phyloP scores from a whole-genome alignment of 1,140 invertebrate genomes.

The Drosophila equinoxialis region DNA sequence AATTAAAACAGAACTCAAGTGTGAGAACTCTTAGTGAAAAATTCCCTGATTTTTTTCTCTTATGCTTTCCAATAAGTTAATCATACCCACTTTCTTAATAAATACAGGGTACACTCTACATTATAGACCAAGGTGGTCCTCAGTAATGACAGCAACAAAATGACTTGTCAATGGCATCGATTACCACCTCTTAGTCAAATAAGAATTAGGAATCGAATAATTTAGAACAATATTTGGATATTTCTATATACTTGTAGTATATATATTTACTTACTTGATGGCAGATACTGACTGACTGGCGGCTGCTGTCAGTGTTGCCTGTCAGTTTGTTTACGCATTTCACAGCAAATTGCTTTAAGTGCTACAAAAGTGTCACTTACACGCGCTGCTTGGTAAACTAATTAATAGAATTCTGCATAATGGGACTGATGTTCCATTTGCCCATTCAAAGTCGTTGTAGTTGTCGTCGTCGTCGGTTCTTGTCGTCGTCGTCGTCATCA shows the following conservation, averaged over 20 bases:
- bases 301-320: constrained; percentile 48
- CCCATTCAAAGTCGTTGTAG: not conserved
- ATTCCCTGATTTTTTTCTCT: too few relatives aligned
- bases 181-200: constrained; percentile 43
- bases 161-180: constrained; percentile 62
- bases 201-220: not conserved
- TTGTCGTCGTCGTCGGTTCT: not conserved
- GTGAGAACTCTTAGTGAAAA: too few relatives aligned
- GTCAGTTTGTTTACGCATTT: constrained; percentile 67
- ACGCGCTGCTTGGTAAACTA: constrained; percentile 49
- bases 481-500: constrained; percentile 3
- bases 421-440: constrained; percentile 18
- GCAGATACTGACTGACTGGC: constrained; percentile 4
- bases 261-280: constrained; percentile 16
- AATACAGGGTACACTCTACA: not conserved
- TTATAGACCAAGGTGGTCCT: constrained; percentile 45
- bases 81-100: not conserved
- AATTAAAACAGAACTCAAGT: too few relatives aligned
- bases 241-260: not conserved
- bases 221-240: constrained; percentile 34
- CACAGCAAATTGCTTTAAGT: constrained; percentile 71
- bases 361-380: constrained; percentile 63
- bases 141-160: constrained; percentile 24
- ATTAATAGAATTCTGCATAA: constrained; percentile 58
- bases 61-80: not conserved